Base-by-base conservation (phyloP, 2,113 vertebrate species). In the Xyrauchen texanus region DNA sequence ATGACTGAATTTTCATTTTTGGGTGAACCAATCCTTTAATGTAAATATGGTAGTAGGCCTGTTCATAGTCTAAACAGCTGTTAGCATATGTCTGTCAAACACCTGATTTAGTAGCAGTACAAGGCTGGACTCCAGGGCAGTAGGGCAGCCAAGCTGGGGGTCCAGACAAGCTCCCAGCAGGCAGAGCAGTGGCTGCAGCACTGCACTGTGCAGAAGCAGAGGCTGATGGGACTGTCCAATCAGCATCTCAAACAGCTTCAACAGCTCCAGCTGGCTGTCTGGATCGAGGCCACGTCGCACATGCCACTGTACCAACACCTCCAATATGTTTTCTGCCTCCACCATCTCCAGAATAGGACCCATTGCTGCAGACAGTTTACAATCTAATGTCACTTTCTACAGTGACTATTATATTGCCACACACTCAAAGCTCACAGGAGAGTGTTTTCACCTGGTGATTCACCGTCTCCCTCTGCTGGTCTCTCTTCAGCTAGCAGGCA, bases 191-290 rank as follows among this genome's bases (percentile, higher is more conserved):
- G 97, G 96, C 21, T 93, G 88, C n/a, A 97, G 95, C 81, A 99
- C 86, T 0, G 95, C 88, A 2, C 87, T 90, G 88, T 98, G 95
- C 65, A 91, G 91, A 81, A 98, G 93, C 70, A 98, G 88, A 0
- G 95, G 94, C 93, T 99, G 97, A 80, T 90, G 96, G 45, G 96
- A 94, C 75, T 97, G 96, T 72, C 96, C 94, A 53, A 98, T 94
- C 55, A 98, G 93, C 95, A 97, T 95, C 92, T 98, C 97, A 0
- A 95, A 98, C 8, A 98, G 93, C 90, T 98, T 98, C 80, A 99
- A 91, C 84, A 98, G 93, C 73, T 95, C 95, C 79, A 93, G 93
- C 87, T 96, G 94, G 74, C 94, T 94, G 89, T 98, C 96, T 0
- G 89, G 84, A 86, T 95, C 94, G 79, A 96, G 90, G 0, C 95